Base-by-base conservation (phyloP, 1,140 invertebrate genomes). In the Bombus confusus region DNA sequence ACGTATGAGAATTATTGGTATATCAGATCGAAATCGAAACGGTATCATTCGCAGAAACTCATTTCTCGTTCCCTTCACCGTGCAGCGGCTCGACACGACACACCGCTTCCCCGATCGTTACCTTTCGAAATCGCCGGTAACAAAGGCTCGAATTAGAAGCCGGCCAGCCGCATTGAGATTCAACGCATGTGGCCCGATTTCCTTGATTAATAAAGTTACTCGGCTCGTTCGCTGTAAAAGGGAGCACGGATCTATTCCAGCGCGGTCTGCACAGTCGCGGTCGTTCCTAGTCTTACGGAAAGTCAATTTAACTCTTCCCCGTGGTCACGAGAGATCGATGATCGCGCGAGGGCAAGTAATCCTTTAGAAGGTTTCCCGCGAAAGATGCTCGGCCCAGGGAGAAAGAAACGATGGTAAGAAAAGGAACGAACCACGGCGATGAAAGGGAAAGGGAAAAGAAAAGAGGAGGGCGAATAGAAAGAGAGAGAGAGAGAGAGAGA, bases 91-190 rank as follows among this genome's bases (percentile, higher is more conserved):
- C 59, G 59, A 68, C 39, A 15, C 34, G 39, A 52, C 39, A 31
- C 22, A 31, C 41, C 69, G 39, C 28, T 57, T 77, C 52, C 43
- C 62, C 37, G 64, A 76, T 82, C 71, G 73, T 66, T 69, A 68
- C 73, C 81, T 83, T 83, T 83, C 81, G 73, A 83, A 75, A 83
- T 39, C 34, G 34, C 34, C 13, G 43, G 41, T 18, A 77, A 83
- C 81, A 83, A 83, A 83, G 81, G 62, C 73, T 69, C 81, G 81
- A 83, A 83, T 83, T 83, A 83, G 73, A 83, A 28, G 80, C 80
- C 69, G 28, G 28, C 9, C 15, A n/a, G 41, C 22, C 62, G 81
- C 73, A 83, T 83, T 69, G 81, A 83, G 81, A 83, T 83, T 77
- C 81, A 83, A 77, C 81, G 81, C 81, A 66, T 66, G n/a, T 69